A percentile compares a stretch with the other conserved stretches of the same genome.
Conservation (phyloP, 2,888 invertebrate genomes). For the Pteria penguin region DNA sequence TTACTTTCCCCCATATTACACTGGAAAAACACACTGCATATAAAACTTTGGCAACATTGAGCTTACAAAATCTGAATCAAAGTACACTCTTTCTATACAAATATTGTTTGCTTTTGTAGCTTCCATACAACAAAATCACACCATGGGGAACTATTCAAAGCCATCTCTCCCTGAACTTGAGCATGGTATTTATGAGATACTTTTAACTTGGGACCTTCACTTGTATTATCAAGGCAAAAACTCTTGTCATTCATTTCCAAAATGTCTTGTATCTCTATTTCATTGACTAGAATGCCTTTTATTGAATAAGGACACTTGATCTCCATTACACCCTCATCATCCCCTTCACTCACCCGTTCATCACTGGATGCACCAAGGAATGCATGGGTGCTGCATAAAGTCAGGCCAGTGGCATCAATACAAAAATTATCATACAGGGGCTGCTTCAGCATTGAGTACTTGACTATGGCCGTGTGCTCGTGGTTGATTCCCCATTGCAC, state of each 20-base stretch:
- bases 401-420: conserved; percentile 5
- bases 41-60: conserved; percentile 9
- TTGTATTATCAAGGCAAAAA: conserved; percentile 12
- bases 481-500: conserved; percentile 27
- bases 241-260: not conserved
- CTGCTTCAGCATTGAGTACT: not conserved
- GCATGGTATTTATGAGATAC: conserved; percentile 22
- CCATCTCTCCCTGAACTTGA: conserved; percentile 32
- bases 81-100: conserved; percentile 4
- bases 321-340: conserved; percentile 11
- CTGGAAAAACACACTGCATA: too few relatives aligned
- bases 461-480: not conserved
- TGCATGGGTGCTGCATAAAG: conserved; percentile 10
- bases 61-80: conserved; percentile 3
- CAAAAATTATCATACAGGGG: not conserved
- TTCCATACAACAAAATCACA: conserved; percentile 31
- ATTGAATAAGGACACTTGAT: conserved; percentile 31
- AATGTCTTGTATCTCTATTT: conserved; percentile 11
- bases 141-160: conserved; percentile 13
- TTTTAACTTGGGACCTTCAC: conserved; percentile 10
- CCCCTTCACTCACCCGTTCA: conserved; percentile 7
- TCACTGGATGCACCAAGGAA: conserved; percentile 31
- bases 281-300: not conserved
- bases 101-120: conserved; percentile 13
- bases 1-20: too few relatives aligned